Base-by-base conservation (phyloP, 1,140 invertebrate genomes). In the Whitmania pigra region DNA sequence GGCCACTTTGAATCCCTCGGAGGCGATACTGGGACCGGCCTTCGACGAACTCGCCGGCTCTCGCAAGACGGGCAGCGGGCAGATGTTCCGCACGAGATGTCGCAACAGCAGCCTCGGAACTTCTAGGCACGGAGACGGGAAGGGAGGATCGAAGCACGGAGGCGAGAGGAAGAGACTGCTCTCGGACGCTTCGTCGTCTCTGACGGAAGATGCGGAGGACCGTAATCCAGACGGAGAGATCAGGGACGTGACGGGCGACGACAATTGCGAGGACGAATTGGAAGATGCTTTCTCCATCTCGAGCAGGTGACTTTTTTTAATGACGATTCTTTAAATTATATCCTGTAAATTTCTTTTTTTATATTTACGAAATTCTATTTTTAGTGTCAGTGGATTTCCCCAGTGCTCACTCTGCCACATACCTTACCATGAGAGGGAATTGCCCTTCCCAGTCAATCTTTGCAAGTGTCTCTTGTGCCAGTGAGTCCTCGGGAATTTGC, bases 361-460 rank as follows among this genome's bases (percentile, higher is more conserved):
- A 18, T n/a, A 73, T 18, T 74, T 73, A n/a, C 71, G 63, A 54
- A 27, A 72, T 69, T 49, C 43, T 49, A 49, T 49, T 49, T 49
- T 49, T 49, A 49, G 43, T 17, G 43, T 49, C 57, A n/a, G 15
- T n/a, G 57, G 22, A 63, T 63, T 63, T 63, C 57, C 57, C 57
- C 57, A 63, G 7, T 88, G 85, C 82, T 83, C 80, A 5, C 74
- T 91, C 0, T 91, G 89, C 78, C 92, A 93, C 80, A 85, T 93
- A 73, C 90, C 91, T 0, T 93, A 91, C 78, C 87, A 85, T 71
- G 85, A 88, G 40, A 83, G 82, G 40, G 87, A 86, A 53, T 84
- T 90, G 53, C 89, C 90, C 13, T 89, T 91, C 78, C 84, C 85
- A 53, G 85, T 89, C 57, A 86, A 85, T 67, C 83, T 88, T 9